Base-by-base conservation (phyloP, 2,113 vertebrate species). In the Colinus virginianus region DNA sequence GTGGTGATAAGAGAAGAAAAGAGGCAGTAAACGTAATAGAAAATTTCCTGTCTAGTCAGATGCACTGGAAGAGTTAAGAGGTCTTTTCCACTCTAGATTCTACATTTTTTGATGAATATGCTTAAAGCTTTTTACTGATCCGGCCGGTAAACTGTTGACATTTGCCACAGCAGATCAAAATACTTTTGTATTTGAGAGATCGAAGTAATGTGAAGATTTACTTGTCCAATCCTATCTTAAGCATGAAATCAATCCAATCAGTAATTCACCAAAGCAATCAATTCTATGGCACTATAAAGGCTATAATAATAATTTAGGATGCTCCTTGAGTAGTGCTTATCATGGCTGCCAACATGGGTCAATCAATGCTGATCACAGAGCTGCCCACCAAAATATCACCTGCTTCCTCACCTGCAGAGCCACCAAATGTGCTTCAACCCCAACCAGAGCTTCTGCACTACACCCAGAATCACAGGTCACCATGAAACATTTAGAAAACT, bases 211-310 rank as follows among this genome's bases (percentile, higher is more conserved):
- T 82, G 91, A 25, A 83, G 25, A 91, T 55, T 93, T 97, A 86
- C 95, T 89, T 92, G 19, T 43, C 66, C 72, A 77, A 77, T 78
- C 82, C 32, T 16, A 4, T 77, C 40, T 70, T 89, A 89, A 95
- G 78, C 26, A 81, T 42, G 94, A 95, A 95, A 95, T 96, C 93
- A 91, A 95, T 95, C 53, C 61, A 84, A 95, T 90, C 89, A 81
- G 68, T 87, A 94, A 94, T 81, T 90, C 77, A 88, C 82, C 11
- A 70, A 94, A 90, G 90, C 92, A 96, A 95, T 94, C 88, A 95
- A 96, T 96, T 51, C 49, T 28, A 51, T 15, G 5, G 26, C 9
- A 15, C 25, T 51, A 26, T 28, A 6, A 51, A 71, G 8, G 4
- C 20, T 26, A 4, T 11, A 58, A 34, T 20, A 90, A 7, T 19